Conservation (phyloP, 2,797 vertebrate genomes). For the Galagoides demidoff region DNA sequence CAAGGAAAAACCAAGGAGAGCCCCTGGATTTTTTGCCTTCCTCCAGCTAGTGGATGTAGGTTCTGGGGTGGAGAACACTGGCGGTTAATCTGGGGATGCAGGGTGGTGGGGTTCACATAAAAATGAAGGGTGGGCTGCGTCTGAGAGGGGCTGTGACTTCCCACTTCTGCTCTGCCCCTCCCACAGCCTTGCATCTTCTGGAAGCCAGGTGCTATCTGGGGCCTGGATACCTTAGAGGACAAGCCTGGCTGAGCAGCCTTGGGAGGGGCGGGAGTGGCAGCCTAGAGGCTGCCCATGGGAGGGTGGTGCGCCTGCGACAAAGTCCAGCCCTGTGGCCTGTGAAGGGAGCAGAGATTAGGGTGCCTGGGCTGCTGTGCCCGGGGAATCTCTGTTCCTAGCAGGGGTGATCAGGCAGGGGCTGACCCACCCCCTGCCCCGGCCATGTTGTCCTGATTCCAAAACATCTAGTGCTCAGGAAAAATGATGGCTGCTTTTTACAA, state of each 20-base stretch:
- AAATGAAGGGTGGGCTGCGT: background rate
- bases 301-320: accelerated
- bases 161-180: too few relatives aligned
- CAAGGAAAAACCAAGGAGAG: too few relatives aligned
- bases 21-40: background rate
- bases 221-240: background rate
- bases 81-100: background rate
- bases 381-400: background rate
- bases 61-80: background rate
- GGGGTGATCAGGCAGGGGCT: too few relatives aligned
- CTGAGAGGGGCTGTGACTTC: background rate
- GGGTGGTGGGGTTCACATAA: accelerated
- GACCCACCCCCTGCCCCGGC: accelerated
- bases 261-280: accelerated
- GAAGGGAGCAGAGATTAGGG: background rate
- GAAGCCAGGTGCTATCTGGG: background rate
- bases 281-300: too few relatives aligned
- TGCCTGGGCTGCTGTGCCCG: accelerated
- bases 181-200: too few relatives aligned
- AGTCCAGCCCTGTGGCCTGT: background rate
- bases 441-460: background rate
- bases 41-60: background rate
- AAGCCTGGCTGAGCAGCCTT: background rate
- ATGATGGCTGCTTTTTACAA: accelerated
- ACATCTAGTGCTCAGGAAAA: background rate